Conservation (phyloP, 2,797 vertebrate genomes). For the Trematomus bernacchii region DNA sequence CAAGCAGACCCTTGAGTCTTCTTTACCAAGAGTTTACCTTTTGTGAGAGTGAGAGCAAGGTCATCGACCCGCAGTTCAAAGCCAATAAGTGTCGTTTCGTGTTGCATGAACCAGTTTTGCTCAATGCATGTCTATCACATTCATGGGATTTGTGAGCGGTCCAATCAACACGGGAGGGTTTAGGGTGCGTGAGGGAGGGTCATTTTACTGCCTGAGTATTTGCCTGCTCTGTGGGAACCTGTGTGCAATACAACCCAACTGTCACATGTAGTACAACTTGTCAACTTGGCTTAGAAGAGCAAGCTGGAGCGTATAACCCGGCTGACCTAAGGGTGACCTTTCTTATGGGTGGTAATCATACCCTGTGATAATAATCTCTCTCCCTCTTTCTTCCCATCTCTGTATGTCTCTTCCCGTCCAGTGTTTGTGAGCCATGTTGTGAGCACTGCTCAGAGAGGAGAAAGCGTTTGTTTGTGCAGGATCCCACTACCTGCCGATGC, state of each 20-base stretch:
- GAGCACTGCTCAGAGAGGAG: conserved; percentile 95
- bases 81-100: conserved; percentile 44
- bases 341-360: conserved; percentile 46
- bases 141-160: conserved; percentile 35
- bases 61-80: conserved; percentile 27
- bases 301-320: conserved; percentile 43
- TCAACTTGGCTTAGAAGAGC: conserved; percentile 39
- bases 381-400: conserved; percentile 75
- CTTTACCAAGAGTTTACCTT: conserved; percentile 60
- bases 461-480: conserved; percentile 96
- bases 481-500: conserved; percentile 97
- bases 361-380: conserved; percentile 63
- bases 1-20: conserved; percentile 78
- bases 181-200: conserved; percentile 32
- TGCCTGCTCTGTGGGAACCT: conserved; percentile 62
- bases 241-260: conserved; percentile 59
- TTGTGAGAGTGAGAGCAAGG: conserved; percentile 44
- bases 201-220: conserved; percentile 59
- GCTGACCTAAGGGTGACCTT: conserved; percentile 49
- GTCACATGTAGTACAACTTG: conserved; percentile 57
- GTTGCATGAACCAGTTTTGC: conserved; percentile 63
- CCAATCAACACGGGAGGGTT: conserved; percentile 47
- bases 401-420: conserved; percentile 90
- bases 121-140: conserved; percentile 73
- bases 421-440: conserved; percentile 89